Base-by-base conservation (phyloP, 2,888 invertebrate species). In the Altica lythri region DNA sequence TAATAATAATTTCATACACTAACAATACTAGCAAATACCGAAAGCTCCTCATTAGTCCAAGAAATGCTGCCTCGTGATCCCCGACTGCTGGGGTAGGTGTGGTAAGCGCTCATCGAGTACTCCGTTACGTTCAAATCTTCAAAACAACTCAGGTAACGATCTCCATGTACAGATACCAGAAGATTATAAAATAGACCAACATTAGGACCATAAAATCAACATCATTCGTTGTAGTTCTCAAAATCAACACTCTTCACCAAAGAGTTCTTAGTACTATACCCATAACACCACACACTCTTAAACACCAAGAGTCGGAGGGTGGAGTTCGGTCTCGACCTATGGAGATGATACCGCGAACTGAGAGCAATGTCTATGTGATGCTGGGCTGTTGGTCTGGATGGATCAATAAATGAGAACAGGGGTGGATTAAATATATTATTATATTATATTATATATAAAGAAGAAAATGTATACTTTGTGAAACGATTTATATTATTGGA, bases 51-150 rank as follows among this genome's bases (percentile, higher is more conserved):
- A 67, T 67, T 68, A 55, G 65, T 73, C 73, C 73, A 73, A 65
- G 73, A 74, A 70, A 74, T 73, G 53, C 68, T 69, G 67, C 72
- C 71, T 66, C 72, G 70, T 62, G 71, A 65, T 59, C 75, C 74
- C 64, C 73, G 63, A 67, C 70, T 73, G 67, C 72, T 75, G 61
- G 77, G 77, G 68, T 77, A 76, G 63, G 77, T 77, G 70, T 77
- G 74, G 72, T 76, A 77, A 65, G 75, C 72, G 67, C 74, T 74
- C 76, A 76, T 76, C 65, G 69, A 68, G 65, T 68, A 65, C 56
- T 48, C 54, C 16, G n/a, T n/a, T n/a, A n/a, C n/a, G n/a, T n/a
- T n/a, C n/a, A n/a, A n/a, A n/a, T n/a, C n/a, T n/a, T n/a, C n/a
- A n/a, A n/a, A n/a, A n/a, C n/a, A n/a, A n/a, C n/a, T n/a, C n/a